Evolutionary conservation across 2,113 vertebrate genomes (phyloP).

Genomic region (Phocoena phocoena): DNA sequence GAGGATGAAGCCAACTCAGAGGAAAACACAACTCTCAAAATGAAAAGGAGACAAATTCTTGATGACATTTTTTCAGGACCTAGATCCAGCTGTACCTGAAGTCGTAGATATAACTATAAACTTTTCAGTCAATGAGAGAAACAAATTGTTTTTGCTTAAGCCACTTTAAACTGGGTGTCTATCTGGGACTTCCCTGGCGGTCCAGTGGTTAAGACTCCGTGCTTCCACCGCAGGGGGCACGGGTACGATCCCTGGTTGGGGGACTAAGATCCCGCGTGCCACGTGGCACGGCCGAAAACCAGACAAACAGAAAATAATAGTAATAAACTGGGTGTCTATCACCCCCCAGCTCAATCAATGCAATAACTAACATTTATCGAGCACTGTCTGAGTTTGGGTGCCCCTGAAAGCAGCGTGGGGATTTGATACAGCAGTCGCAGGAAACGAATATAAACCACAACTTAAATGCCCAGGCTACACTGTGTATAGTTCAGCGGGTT

Average conservation of each 20-base stretch:
- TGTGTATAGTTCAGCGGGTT: fast-evolving
- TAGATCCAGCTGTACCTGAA: slow-evolving; percentile 29
- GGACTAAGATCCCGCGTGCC: not conserved
- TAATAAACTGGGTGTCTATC: not conserved
- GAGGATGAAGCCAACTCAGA: not conserved
- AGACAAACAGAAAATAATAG: too few species aligned
- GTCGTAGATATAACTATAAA: not conserved
- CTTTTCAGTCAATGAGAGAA: not conserved
- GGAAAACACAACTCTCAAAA: not conserved
- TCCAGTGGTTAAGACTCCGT: not conserved
- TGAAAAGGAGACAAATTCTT: not conserved
- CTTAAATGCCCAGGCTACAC: not conserved
- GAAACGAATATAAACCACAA: not conserved
- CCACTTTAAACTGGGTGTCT: too few species aligned
- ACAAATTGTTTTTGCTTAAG: not conserved
- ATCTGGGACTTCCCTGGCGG: not conserved
- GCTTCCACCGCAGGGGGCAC: not conserved
- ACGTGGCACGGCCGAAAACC: too few species aligned
- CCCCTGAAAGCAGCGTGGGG: not conserved
- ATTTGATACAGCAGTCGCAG: not conserved
- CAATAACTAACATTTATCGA: not conserved
- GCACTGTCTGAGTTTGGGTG: not conserved
- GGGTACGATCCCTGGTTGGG: not conserved
- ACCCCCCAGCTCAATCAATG: not conserved
- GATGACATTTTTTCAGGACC: not conserved